Evolutionary conservation across 2,888 invertebrate genomes (phyloP), one percentile per base, ranked within the genome.

Genomic region (Cancer borealis): DNA sequence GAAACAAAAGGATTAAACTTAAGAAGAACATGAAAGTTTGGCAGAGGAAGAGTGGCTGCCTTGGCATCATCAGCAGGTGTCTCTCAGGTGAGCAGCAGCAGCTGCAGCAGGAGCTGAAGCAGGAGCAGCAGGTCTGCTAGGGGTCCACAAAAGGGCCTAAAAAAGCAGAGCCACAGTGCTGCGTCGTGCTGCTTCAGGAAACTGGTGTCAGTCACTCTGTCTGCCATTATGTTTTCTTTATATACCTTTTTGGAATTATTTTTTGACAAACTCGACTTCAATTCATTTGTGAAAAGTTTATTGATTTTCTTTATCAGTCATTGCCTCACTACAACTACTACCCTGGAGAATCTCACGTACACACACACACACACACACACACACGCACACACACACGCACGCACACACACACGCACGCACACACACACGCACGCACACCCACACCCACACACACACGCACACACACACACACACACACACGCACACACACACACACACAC

Each of bases 71-170:
- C 39, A 39, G 39, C 39, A 30, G 39, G 30, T n/a, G 30, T 39
- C 84, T 26, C 73, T 84, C 84, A 84, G 84, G 84, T 84, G 84
- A 84, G 84, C 84, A 84, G 84, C 84, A 84, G 84, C 84, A 84
- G 84, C 84, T 26, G 26, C n/a, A 79, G 73, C 49, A 49, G 49
- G 10, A 49, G 49, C 49, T 10, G 49, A 0, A 49, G 49, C 49
- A 49, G 49, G 10, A 49, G 12, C 49, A 60, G 21, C 21, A 39
- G 39, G 84, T 3, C 39, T 8, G 84, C 39, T 39, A 0, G 14
- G 84, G 84, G 39, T 30, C 30, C 84, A 30, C 84, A 84, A 30
- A 84, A 39, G 12, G 30, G 39, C 84, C 84, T 17, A 30, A 84
- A 39, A 39, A 39, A 39, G 12, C 84, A 84, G n/a, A 30, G 39